Evolutionary conservation across 2,797 vertebrate genomes (phyloP).

Genomic region (Pteropus rufus): DNA sequence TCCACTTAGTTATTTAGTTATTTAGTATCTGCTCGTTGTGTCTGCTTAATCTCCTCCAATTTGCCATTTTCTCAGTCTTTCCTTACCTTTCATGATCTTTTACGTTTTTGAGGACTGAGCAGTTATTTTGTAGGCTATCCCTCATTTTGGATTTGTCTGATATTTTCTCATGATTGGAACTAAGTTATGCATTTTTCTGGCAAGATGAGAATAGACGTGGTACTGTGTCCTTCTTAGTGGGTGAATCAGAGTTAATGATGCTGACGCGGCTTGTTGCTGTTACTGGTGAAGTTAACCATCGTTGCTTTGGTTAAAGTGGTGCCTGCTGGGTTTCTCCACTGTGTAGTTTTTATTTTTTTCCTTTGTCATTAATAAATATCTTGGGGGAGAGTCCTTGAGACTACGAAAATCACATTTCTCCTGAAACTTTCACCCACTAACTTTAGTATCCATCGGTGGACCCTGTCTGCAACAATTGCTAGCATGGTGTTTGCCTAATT

Average conservation of each 20-base stretch:
- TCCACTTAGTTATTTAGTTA: neutral
- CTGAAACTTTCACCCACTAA: neutral
- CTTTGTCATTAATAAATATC: neutral
- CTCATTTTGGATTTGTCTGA: neutral
- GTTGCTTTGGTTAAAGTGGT: neutral
- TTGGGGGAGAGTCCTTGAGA: neutral
- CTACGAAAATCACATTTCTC: neutral
- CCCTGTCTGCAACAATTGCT: neutral
- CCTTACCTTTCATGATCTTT: neutral
- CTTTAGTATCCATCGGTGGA: neutral
- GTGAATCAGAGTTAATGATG: rapidly evolving
- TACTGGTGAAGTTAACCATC: neutral
- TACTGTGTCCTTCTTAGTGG: neutral
- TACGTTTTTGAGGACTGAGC: neutral
- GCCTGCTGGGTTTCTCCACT: neutral
- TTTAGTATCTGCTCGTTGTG: neutral
- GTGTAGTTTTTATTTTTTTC: neutral
- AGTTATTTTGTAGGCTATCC: neutral
- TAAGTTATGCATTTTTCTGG: neutral
- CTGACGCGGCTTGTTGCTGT: neutral
- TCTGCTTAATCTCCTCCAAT: too few relatives aligned
- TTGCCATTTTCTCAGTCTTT: neutral
- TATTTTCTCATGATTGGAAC: neutral
- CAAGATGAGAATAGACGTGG: neutral
- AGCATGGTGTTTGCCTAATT: neutral